phyloP scores from a whole-genome alignment of 2,113 vertebrate genomes.

The Podarcis raffonei region DNA sequence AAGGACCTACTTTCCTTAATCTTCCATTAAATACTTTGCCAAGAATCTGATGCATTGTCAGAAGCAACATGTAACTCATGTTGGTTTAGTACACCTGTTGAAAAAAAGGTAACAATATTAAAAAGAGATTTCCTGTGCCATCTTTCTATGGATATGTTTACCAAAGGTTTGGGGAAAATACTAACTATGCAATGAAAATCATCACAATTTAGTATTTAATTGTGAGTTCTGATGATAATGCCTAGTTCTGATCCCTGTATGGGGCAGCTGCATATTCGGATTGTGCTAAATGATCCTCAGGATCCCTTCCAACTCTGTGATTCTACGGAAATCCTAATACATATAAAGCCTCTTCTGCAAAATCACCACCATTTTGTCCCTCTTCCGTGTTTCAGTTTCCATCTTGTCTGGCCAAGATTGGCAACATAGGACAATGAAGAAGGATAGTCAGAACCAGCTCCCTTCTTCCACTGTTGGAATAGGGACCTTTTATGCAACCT shows the following conservation, averaged over 20 bases:
- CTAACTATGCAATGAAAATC: neutral
- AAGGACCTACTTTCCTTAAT: neutral
- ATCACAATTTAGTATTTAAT: neutral
- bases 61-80: neutral
- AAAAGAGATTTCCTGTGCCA: neutral
- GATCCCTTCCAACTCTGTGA: too few species aligned
- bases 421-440: neutral
- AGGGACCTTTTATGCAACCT: neutral
- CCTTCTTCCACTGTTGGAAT: neutral
- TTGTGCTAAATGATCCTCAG: too few species aligned
- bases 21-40: neutral
- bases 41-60: neutral
- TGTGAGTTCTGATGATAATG: too few species aligned
- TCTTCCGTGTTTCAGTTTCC: neutral
- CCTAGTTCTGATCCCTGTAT: too few species aligned
- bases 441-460: neutral
- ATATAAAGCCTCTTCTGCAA: neutral
- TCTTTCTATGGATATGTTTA: neutral
- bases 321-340: neutral
- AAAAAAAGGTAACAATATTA: neutral
- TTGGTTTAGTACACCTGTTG: neutral
- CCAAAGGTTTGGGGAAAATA: neutral
- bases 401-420: neutral
- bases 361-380: neutral
- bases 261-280: too few species aligned